Evolutionary conservation across 2,113 vertebrate species (phyloP).

Genomic region (Delphinus delphis): DNA sequence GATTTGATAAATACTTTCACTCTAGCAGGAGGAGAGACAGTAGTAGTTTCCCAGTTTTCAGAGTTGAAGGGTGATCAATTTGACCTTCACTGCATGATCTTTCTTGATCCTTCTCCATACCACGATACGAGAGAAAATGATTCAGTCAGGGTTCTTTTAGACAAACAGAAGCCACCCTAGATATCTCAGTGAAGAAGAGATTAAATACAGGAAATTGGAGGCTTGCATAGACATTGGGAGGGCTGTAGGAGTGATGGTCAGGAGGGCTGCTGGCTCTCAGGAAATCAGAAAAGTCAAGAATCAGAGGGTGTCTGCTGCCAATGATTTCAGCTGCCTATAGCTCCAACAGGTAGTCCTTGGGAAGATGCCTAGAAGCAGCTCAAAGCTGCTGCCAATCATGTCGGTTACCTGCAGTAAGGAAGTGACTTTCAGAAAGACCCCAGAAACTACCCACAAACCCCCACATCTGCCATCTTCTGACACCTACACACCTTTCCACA

Average conservation of each 20-base stretch:
- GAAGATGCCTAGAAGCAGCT: background rate
- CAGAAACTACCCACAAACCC: background rate
- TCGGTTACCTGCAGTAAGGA: background rate
- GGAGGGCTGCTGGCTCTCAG: background rate
- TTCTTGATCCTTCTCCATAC: background rate
- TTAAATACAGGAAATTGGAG: background rate
- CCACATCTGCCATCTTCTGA: background rate
- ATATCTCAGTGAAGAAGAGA: background rate
- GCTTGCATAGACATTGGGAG: background rate
- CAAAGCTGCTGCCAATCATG: background rate
- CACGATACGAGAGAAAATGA: background rate
- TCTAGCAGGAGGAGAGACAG: background rate
- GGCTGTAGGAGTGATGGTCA: background rate
- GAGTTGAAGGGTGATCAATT: background rate
- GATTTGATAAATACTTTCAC: constrained; percentile 26
- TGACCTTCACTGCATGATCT: background rate
- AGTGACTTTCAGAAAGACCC: background rate
- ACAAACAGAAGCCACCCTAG: background rate
- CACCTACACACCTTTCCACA: background rate
- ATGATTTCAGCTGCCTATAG: background rate
- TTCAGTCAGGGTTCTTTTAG: background rate
- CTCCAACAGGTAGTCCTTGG: background rate
- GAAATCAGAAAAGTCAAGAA: background rate
- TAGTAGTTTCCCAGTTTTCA: background rate
- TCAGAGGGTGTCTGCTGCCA: background rate